Percentiles rank a stretch among this genome's conserved stretches.
phyloP scores from a whole-genome alignment of 2,888 invertebrate species.

The Tetropium fuscum region DNA sequence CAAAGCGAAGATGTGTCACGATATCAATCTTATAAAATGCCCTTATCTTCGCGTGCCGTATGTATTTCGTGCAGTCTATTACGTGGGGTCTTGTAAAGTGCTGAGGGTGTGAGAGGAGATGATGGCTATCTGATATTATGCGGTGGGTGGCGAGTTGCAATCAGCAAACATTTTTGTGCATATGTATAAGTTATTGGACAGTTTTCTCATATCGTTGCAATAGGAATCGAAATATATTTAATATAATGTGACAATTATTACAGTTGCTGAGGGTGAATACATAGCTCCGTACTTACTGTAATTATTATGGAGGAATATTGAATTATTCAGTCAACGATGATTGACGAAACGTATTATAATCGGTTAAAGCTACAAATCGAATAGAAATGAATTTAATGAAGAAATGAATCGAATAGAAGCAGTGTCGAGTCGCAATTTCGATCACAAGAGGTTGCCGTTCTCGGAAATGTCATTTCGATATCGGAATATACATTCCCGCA shows the following conservation, averaged over 20 bases:
- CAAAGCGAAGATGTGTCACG: conserved; percentile 37
- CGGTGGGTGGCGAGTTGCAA: conserved; percentile 33
- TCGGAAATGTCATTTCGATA: no score
- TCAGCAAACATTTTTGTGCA: conserved; percentile 34
- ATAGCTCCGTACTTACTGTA: background rate
- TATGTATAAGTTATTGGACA: conserved; percentile 37
- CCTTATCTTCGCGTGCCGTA: conserved; percentile 40
- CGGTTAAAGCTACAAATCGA: no score
- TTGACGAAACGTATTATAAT: no score
- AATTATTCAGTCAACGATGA: no score
- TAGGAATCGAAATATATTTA: conserved; percentile 34
- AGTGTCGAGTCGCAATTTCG: no score
- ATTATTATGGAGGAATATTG: no score
- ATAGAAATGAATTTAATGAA: no score
- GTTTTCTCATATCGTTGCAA: conserved; percentile 36
- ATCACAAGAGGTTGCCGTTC: no score
- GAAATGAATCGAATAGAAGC: no score
- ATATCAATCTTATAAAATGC: conserved; percentile 38
- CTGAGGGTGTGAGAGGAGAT: conserved; percentile 33
- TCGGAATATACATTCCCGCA: no score
- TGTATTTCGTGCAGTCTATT: conserved; percentile 37
- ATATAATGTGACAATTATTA: conserved; percentile 30
- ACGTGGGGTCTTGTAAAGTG: conserved; percentile 32
- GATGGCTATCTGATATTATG: conserved; percentile 31
- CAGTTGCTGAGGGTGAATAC: no score